Evolutionary conservation across 2,113 vertebrate genomes (phyloP).

Genomic region (Tetrao urogallus): DNA sequence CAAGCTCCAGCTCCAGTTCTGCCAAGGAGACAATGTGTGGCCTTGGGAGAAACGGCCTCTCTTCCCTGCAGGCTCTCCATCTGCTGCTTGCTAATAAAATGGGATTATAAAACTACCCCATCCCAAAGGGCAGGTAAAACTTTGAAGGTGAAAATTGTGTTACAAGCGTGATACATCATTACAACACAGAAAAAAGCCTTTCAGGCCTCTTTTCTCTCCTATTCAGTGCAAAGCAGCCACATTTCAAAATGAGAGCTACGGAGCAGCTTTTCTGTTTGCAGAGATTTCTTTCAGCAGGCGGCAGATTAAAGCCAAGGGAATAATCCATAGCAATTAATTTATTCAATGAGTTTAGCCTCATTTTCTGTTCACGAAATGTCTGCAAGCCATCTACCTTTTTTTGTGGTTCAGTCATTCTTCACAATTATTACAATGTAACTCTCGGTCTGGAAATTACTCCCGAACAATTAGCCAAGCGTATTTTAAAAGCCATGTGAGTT

Average conservation of each 20-base stretch:
- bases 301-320: slow-evolving; percentile 50
- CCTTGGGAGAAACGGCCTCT: slow-evolving; percentile 26
- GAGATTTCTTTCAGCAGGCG: slow-evolving; percentile 21
- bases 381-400: slow-evolving; percentile 23
- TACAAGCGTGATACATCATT: not conserved
- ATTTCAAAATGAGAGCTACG: not conserved
- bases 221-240: not conserved
- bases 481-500: not conserved
- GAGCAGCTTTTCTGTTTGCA: slow-evolving; percentile 26
- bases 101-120: not conserved
- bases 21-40: not conserved
- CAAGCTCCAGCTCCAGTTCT: not conserved
- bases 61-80: slow-evolving; percentile 35
- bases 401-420: slow-evolving; percentile 23
- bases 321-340: slow-evolving; percentile 63
- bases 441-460: not conserved
- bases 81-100: not conserved
- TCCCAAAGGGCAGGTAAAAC: slow-evolving; percentile 31
- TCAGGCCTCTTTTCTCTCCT: not conserved
- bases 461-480: not conserved
- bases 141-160: not conserved
- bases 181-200: not conserved
- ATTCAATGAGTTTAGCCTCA: slow-evolving; percentile 50
- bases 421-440: slow-evolving; percentile 20
- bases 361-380: slow-evolving; percentile 59